Conservation (phyloP, 2,888 invertebrate genomes). For the Drosophila birchii region DNA sequence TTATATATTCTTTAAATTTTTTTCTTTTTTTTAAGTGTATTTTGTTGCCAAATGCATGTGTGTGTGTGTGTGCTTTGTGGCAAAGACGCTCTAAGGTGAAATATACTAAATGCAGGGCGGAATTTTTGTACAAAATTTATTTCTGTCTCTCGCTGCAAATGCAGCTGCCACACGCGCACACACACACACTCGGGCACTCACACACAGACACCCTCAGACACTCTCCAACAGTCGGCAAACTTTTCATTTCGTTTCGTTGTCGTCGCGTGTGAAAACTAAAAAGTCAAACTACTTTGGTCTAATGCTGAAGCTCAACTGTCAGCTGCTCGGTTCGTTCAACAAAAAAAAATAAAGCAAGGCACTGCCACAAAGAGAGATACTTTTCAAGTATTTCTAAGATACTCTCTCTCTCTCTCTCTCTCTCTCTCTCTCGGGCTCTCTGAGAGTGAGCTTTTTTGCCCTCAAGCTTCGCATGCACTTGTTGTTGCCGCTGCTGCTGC, state of each 20-base stretch:
- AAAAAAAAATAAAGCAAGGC: conserved; percentile 13
- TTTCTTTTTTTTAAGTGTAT: conserved; percentile 1
- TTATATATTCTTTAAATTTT: too few relatives aligned
- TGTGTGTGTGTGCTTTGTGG: conserved; percentile 22
- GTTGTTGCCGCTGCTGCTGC: conserved; percentile 26
- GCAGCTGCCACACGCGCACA: conserved; percentile 56
- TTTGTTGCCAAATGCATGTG: conserved; percentile 12
- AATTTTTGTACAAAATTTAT: conserved; percentile 58
- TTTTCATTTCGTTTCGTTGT: conserved; percentile 68
- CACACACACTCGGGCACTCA: conserved; percentile 8
- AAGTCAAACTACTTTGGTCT: conserved; percentile 71
- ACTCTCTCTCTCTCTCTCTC: not conserved
- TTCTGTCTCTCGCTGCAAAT: conserved; percentile 65
- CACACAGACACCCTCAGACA: conserved; percentile 20
- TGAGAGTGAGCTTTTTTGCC: conserved; percentile 12
- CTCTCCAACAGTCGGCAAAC: conserved; percentile 38
- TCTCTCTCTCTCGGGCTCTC: not conserved
- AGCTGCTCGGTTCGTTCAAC: conserved; percentile 71
- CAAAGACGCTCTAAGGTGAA: conserved; percentile 80
- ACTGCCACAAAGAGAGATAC: not conserved
- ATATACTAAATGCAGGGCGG: conserved; percentile 72
- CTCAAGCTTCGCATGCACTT: conserved; percentile 32
- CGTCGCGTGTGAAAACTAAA: conserved; percentile 62
- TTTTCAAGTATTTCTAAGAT: too few relatives aligned
- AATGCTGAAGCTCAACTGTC: conserved; percentile 77